A percentile compares a stretch with the other conserved stretches of the same genome.
These are phyloP conservation scores for Misgurnus mizolepis DNA, from an alignment of 2,113 vertebrate species.

Conservation along the genomic window DNA sequence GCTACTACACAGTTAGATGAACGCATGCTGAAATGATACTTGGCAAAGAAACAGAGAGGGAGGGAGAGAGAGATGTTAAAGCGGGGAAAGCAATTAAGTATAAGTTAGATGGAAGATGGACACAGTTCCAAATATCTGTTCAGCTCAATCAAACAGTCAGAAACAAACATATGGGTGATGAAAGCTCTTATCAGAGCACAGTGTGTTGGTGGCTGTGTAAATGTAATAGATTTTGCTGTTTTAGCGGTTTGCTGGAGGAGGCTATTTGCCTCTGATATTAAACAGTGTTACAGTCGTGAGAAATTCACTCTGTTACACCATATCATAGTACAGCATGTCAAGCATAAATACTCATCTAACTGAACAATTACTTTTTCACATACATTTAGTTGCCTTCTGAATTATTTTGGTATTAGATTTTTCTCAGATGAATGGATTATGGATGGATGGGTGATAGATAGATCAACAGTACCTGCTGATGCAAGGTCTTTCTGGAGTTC, in stretches of 20 bases:
- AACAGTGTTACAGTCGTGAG: constrained; percentile 28
- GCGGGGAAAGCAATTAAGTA: constrained; percentile 27
- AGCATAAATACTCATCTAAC: too few relatives aligned
- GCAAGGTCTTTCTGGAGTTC: too few relatives aligned
- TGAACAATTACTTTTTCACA: neutral
- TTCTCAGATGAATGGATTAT: too few relatives aligned
- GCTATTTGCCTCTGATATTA: constrained; percentile 19
- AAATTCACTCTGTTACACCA: constrained; percentile 26
- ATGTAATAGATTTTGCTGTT: constrained; percentile 55
- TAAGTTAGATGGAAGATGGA: constrained; percentile 26
- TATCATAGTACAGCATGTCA: neutral
- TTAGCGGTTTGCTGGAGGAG: constrained; percentile 51
- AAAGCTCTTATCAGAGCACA: constrained; percentile 31
- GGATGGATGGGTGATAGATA: too few relatives aligned
- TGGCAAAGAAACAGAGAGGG: constrained; percentile 27
- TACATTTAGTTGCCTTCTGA: neutral
- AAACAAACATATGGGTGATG: constrained; percentile 36
- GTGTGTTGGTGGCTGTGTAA: constrained; percentile 44
- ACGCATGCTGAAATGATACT: neutral
- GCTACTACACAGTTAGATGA: neutral
- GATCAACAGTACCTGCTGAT: too few relatives aligned
- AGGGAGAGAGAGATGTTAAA: constrained; percentile 41
- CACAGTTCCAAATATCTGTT: constrained; percentile 24
- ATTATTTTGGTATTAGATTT: neutral
- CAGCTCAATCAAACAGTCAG: constrained; percentile 7